phyloP scores from a whole-genome alignment of 2,888 invertebrate genomes.

The Drosophila siamana region DNA sequence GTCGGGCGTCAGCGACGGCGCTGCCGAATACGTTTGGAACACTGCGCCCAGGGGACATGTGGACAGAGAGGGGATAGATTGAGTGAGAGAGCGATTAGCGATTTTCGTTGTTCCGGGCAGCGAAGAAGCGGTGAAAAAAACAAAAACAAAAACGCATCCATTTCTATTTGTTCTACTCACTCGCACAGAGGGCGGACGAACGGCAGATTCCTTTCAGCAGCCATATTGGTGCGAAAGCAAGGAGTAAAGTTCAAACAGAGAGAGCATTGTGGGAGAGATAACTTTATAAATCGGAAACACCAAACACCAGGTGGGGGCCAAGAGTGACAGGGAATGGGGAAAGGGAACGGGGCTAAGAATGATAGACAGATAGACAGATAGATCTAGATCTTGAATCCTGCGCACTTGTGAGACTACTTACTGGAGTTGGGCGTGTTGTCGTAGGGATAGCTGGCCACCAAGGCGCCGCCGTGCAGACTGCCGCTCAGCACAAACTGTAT shows the following conservation, averaged over 20 bases:
- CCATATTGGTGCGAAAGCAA: conserved; percentile 83
- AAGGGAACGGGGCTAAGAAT: too few species aligned
- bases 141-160: too few species aligned
- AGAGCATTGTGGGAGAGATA: conserved; percentile 60
- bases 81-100: conserved; percentile 19
- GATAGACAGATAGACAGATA: too few species aligned
- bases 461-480: conserved; percentile 94
- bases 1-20: conserved; percentile 94
- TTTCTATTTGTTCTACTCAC: conserved; percentile 87
- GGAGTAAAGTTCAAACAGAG: conserved; percentile 64
- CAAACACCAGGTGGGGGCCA: background rate
- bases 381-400: too few species aligned
- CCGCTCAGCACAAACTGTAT: conserved; percentile 97
- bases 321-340: background rate
- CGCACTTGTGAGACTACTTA: conserved; percentile 87
- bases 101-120: conserved; percentile 5
- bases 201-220: conserved; percentile 89
- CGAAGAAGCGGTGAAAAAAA: background rate
- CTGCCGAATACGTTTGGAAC: conserved; percentile 93
- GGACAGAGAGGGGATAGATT: conserved; percentile 28
- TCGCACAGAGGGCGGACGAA: conserved; percentile 90
- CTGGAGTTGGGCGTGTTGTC: conserved; percentile 97
- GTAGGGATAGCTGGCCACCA: conserved; percentile 98
- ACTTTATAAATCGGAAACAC: conserved; percentile 80
- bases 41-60: conserved; percentile 90